Percentiles rank a stretch among this genome's conserved stretches.
These are phyloP conservation scores for Dysdera silvatica DNA, from an alignment of 1,140 invertebrate species.

Conservation along the genomic window DNA sequence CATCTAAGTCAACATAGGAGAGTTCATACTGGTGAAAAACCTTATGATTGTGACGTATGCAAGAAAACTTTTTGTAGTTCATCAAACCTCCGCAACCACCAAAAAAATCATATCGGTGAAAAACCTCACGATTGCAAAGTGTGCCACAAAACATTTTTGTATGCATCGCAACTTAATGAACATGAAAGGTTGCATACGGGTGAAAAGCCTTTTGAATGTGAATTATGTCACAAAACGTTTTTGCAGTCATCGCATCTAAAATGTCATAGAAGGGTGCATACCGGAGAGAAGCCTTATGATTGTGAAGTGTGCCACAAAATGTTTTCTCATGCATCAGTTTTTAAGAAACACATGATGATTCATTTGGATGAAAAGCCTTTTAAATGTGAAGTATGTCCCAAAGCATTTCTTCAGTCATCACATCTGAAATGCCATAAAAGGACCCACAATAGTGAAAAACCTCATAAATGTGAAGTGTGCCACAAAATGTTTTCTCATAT, in stretches of 20 bases:
- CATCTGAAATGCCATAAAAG: not conserved
- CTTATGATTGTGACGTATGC: not conserved
- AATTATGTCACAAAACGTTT: too few relatives aligned
- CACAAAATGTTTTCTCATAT: not conserved
- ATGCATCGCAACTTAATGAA: not conserved
- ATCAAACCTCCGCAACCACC: not conserved
- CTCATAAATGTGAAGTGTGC: not conserved
- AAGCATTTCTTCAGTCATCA: conserved; percentile 19
- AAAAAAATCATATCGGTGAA: too few relatives aligned
- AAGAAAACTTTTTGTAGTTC: not conserved
- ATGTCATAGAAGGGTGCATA: too few relatives aligned
- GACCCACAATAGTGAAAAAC: not conserved
- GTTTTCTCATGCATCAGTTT: too few relatives aligned
- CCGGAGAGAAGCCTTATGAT: too few relatives aligned
- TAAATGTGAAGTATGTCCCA: conserved; percentile 46
- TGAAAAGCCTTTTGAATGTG: too few relatives aligned
- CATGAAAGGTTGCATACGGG: too few relatives aligned
- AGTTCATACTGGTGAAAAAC: conserved; percentile 1
- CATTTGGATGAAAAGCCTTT: conserved; percentile 48
- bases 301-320: too few relatives aligned
- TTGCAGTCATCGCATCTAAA: not conserved
- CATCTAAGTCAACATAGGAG: not conserved
- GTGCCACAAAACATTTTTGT: too few relatives aligned
- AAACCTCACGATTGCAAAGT: not conserved
- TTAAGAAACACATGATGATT: conserved; percentile 44